Evolutionary conservation across 2,888 invertebrate species (phyloP).

Genomic region (Acanthoscelides obtectus): DNA sequence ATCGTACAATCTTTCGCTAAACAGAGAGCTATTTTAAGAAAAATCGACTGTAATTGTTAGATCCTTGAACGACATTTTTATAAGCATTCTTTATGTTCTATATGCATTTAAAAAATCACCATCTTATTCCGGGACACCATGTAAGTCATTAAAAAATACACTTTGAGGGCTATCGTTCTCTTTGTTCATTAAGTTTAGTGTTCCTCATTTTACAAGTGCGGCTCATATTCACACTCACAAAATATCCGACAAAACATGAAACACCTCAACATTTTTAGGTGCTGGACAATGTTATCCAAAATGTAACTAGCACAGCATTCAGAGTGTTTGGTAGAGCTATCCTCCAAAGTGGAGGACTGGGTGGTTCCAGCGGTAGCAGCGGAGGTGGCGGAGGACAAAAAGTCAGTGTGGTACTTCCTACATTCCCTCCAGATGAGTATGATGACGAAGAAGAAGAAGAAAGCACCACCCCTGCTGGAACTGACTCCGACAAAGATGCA

Average conservation of each 20-base stretch:
- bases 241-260: not conserved
- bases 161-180: too few species aligned
- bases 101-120: too few species aligned
- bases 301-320: constrained; percentile 67
- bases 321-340: constrained; percentile 72
- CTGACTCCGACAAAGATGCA: not conserved
- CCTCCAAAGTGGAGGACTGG: constrained; percentile 56
- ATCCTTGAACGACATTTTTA: too few species aligned
- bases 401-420: constrained; percentile 62
- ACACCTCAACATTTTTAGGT: constrained; percentile 49
- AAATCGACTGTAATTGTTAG: too few species aligned
- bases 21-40: too few species aligned
- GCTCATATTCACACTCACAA: too few species aligned
- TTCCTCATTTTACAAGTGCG: too few species aligned
- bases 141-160: too few species aligned
- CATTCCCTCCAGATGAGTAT: constrained; percentile 63
- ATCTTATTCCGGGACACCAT: too few species aligned
- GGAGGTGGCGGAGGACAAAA: constrained; percentile 49
- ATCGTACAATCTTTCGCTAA: too few species aligned
- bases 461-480: constrained; percentile 6
- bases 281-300: constrained; percentile 73
- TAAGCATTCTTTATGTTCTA: too few species aligned
- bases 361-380: constrained; percentile 42
- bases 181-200: too few species aligned
- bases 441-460: constrained; percentile 50